Percentiles rank a stretch among this genome's conserved stretches.
These are phyloP conservation scores for Microcebus griseorufus DNA, from an alignment of 2,113 vertebrate genomes.

Conservation along the genomic window DNA sequence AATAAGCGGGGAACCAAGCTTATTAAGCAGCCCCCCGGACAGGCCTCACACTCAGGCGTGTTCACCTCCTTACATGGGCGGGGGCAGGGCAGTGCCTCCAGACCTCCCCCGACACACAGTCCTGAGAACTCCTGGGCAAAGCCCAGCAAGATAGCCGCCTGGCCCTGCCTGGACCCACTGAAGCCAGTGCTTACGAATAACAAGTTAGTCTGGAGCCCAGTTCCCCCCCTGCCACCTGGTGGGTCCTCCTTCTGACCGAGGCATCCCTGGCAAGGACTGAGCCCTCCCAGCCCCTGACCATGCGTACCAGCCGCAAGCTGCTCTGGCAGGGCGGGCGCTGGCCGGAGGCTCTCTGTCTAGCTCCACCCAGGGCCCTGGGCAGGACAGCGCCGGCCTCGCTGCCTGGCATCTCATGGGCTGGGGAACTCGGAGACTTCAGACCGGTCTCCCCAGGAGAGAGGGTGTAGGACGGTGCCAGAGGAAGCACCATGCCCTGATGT, in stretches of 20 bases:
- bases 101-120: accelerated
- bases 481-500: too few species aligned
- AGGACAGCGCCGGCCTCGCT: neutral
- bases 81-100: neutral
- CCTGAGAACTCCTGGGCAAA: neutral
- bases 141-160: accelerated
- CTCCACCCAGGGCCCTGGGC: neutral
- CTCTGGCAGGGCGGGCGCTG: accelerated
- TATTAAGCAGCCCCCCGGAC: accelerated
- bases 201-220: accelerated
- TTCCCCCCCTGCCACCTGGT: accelerated
- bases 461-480: accelerated
- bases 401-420: neutral
- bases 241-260: neutral
- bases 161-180: neutral
- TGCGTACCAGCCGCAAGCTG: accelerated
- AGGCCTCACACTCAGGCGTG: too few species aligned
- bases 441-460: neutral
- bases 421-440: neutral
- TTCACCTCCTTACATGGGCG: neutral
- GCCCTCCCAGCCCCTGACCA: neutral
- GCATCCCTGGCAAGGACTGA: neutral
- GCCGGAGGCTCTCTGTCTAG: neutral
- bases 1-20: accelerated
- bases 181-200: accelerated